Conservation (phyloP, 1,140 invertebrate species). For the Calephelis virginiensis region DNA sequence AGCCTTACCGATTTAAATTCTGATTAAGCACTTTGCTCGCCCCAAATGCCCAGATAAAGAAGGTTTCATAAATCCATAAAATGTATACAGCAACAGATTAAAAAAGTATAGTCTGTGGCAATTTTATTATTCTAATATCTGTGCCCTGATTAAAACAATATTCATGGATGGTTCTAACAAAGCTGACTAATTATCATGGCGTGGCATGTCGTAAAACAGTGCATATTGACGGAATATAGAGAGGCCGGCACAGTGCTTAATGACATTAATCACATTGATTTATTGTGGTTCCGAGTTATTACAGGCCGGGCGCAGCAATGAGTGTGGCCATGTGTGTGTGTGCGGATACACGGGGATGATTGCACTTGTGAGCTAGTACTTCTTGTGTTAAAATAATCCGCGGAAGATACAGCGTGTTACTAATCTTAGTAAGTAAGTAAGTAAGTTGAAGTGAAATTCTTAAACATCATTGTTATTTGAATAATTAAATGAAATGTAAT, state of each 20-base stretch:
- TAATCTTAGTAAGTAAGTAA: too few species aligned
- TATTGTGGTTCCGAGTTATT: constrained; percentile 79
- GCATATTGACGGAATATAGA: constrained; percentile 78
- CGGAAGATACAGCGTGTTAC: constrained; percentile 48
- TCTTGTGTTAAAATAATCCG: constrained; percentile 65
- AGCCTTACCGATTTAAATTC: too few species aligned
- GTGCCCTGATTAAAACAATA: constrained; percentile 48
- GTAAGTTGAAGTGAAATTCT: not conserved
- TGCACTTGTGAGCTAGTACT: constrained; percentile 46
- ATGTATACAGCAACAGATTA: not conserved
- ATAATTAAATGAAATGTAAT: too few species aligned
- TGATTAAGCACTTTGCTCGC: too few species aligned
- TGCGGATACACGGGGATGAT: constrained; percentile 33
- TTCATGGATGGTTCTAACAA: constrained; percentile 70
- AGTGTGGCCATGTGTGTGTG: constrained; percentile 46
- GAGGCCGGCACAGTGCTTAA: constrained; percentile 78
- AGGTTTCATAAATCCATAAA: not conserved
- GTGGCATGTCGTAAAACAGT: constrained; percentile 76
- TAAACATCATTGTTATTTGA: not conserved
- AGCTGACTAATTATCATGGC: constrained; percentile 77
- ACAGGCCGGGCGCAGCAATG: constrained; percentile 58
- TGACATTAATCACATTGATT: constrained; percentile 79
- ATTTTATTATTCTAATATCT: constrained; percentile 44
- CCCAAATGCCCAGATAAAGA: too few species aligned
- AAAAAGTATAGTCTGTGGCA: not conserved